These are phyloP conservation scores for Phataginus tricuspis DNA, from an alignment of 2,797 vertebrate genomes.

Conservation along the genomic window DNA sequence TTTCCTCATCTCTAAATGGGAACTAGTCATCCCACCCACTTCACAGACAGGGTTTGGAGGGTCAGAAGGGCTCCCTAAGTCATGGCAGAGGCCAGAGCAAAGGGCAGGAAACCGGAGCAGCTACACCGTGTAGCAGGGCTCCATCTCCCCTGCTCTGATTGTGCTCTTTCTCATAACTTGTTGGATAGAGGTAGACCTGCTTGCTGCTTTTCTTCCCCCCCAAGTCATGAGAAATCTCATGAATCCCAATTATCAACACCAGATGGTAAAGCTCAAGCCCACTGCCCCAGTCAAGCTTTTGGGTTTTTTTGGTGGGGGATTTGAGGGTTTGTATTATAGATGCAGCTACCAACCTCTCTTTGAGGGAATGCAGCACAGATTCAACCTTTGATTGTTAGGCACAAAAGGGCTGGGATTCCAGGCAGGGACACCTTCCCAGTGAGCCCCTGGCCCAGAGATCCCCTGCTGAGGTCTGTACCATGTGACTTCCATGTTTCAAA, in stretches of 20 bases:
- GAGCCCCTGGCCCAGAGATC: fast-evolving
- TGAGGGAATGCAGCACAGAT: not conserved
- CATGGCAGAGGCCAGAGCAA: not conserved
- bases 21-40: not conserved
- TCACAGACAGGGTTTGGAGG: not conserved
- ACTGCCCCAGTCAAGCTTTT: not conserved
- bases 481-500: not conserved
- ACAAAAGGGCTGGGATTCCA: not conserved
- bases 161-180: not conserved
- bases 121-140: not conserved
- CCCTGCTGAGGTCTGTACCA: not conserved
- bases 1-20: not conserved
- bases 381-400: not conserved
- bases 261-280: not conserved
- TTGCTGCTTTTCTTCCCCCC: not conserved
- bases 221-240: not conserved
- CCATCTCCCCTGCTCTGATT: not conserved
- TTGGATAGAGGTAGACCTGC: not conserved
- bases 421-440: not conserved
- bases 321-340: not conserved
- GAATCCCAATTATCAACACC: not conserved
- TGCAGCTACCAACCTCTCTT: not conserved
- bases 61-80: not conserved
- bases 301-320: not conserved
- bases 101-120: fast-evolving